phyloP scores from a whole-genome alignment of 2,113 vertebrate species.

The human (Homo sapiens) region GRCh38 chr2:42431501-42432000 shows the following conservation, averaged over 20 bases:
- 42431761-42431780: background rate
- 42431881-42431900: too few relatives aligned
- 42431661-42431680: background rate
- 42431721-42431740: background rate
- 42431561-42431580: background rate
- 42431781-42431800: background rate
- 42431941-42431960: background rate
- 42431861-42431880: too few relatives aligned
- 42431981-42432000: background rate
- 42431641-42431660: background rate
- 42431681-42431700: background rate
- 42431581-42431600: background rate
- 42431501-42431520: conserved; percentile 43
- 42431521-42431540: conserved; percentile 43
- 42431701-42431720: background rate
- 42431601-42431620: background rate
- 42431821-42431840: background rate
- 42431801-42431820: background rate
- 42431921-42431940: background rate
- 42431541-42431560: conserved; percentile 14
- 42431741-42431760: background rate
- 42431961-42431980: background rate
- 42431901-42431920: background rate
- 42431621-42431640: background rate
- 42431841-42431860: background rate